Evolutionary conservation across 2,888 invertebrate genomes (phyloP).

Genomic region (Archaeoteleia sp.): DNA sequence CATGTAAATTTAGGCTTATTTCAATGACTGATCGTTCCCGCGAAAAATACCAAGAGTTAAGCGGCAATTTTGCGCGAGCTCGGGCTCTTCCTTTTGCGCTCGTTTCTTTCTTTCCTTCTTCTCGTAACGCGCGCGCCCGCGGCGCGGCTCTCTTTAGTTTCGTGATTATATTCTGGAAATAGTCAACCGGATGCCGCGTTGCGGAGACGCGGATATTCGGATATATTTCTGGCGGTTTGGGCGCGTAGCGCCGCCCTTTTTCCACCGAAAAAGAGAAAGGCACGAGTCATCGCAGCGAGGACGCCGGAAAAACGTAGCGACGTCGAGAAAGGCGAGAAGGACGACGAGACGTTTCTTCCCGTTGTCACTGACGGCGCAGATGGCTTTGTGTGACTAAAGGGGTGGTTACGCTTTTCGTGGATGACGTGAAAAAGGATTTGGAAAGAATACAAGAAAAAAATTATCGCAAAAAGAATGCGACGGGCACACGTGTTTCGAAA

Average conservation of each 20-base stretch:
- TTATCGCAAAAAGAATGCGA: neutral
- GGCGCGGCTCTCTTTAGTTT: constrained; percentile 49
- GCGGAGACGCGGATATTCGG: constrained; percentile 53
- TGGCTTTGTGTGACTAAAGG: constrained; percentile 31
- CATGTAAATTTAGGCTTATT: constrained; percentile 39
- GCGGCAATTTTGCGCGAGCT: constrained; percentile 21
- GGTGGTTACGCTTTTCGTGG: constrained; percentile 35
- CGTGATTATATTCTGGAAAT: constrained; percentile 72
- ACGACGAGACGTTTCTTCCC: constrained; percentile 7
- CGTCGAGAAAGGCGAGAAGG: constrained; percentile 16
- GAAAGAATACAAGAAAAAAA: neutral
- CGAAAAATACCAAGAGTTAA: constrained; percentile 16
- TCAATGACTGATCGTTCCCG: constrained; percentile 33
- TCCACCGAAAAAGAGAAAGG: constrained; percentile 38
- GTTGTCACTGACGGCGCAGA: constrained; percentile 10
- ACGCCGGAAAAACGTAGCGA: constrained; percentile 12
- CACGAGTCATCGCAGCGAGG: constrained; percentile 27
- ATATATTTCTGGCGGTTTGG: constrained; percentile 64
- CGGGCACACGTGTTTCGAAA: constrained; percentile 27
- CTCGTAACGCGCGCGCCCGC: constrained; percentile 15
- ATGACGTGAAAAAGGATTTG: constrained; percentile 11
- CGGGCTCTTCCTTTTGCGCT: constrained; percentile 30
- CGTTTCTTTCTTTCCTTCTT: constrained; percentile 23
- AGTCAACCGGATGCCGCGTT: constrained; percentile 72
- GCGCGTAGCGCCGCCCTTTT: constrained; percentile 44